Conservation (phyloP, 2,797 vertebrate species). For the Pitangus sulphuratus region DNA sequence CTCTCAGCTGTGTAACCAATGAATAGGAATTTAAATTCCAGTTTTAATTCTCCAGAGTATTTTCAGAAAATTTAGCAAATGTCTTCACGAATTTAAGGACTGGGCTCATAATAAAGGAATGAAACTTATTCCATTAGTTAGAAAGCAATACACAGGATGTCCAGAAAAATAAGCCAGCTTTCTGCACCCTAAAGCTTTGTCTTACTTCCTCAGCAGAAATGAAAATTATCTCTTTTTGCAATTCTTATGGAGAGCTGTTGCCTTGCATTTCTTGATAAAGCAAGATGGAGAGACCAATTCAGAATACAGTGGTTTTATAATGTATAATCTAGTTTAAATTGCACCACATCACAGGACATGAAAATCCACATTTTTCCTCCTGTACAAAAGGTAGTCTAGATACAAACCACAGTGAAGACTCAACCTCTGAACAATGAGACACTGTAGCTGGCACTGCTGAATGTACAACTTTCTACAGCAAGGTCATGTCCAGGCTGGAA, state of each 20-base stretch:
- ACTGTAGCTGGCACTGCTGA: background rate
- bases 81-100: background rate
- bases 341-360: background rate
- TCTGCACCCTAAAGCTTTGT: background rate
- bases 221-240: background rate
- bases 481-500: background rate
- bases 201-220: background rate
- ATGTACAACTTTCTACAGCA: background rate
- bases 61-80: background rate
- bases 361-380: background rate
- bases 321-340: background rate
- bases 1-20: background rate
- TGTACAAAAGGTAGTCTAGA: background rate
- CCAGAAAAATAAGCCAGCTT: background rate
- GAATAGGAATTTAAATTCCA: background rate
- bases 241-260: background rate
- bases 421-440: background rate
- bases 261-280: background rate
- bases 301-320: background rate
- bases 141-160: background rate
- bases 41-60: background rate
- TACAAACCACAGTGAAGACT: background rate
- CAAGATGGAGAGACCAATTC: background rate
- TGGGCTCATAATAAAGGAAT: background rate
- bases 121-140: background rate